A percentile compares a stretch with the other conserved stretches of the same genome.
Conservation (phyloP, 2,888 invertebrate genomes). For the Amblyteles armatorius region DNA sequence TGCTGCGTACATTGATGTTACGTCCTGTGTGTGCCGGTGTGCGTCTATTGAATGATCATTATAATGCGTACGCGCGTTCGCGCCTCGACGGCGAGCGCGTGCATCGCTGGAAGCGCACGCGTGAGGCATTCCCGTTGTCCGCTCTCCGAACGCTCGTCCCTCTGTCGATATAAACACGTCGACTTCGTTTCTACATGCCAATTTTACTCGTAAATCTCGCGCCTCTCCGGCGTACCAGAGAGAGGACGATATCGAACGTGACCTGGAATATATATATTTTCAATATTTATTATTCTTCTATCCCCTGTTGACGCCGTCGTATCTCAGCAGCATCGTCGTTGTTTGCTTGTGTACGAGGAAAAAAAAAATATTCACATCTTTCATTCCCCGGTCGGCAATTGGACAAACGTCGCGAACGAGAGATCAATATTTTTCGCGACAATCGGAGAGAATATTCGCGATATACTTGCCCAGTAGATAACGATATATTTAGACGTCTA, state of each 20-base stretch:
- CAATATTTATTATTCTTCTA: conserved; percentile 35
- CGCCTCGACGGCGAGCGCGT: conserved; percentile 51
- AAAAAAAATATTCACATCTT: neutral
- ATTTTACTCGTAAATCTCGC: conserved; percentile 4
- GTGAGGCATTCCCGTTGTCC: conserved; percentile 53
- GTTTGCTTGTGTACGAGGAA: neutral
- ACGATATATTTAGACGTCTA: conserved; percentile 65
- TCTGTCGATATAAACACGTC: neutral
- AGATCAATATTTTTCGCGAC: conserved; percentile 67
- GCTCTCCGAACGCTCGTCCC: neutral
- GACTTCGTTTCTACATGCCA: neutral
- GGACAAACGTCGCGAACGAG: conserved; percentile 50
- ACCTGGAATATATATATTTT: conserved; percentile 5
- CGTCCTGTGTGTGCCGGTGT: conserved; percentile 62
- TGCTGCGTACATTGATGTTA: conserved; percentile 55
- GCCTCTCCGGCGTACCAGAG: neutral
- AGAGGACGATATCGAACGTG: conserved; percentile 30
- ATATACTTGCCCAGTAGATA: conserved; percentile 58
- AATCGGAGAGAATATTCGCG: conserved; percentile 53
- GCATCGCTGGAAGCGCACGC: conserved; percentile 56
- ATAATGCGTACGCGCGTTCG: conserved; percentile 58
- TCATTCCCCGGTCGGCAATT: conserved; percentile 33
- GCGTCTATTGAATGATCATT: conserved; percentile 66
- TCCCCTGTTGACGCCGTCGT: neutral
- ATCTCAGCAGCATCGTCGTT: neutral